Percentiles rank a stretch among this genome's conserved stretches.
These are phyloP conservation scores for Saturnia pavonia DNA, from an alignment of 2,888 invertebrate genomes.

Conservation along the genomic window DNA sequence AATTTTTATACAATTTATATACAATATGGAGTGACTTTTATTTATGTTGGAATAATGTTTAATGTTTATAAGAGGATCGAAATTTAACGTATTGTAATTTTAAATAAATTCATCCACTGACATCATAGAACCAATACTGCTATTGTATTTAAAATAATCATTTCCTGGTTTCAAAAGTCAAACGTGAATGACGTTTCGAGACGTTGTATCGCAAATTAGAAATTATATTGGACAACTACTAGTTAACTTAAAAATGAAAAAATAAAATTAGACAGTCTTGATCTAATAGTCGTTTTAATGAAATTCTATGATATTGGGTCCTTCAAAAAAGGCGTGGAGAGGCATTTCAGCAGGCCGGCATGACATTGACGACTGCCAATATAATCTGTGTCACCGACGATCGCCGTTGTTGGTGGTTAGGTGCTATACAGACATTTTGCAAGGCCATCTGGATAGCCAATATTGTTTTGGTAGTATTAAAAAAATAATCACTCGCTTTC, in stretches of 20 bases:
- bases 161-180: constrained; percentile 7
- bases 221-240: background rate
- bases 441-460: background rate
- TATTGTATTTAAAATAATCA: background rate
- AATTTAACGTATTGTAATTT: background rate
- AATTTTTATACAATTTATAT: constrained; percentile 15
- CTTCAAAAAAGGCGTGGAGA: too few relatives aligned
- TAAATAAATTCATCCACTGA: constrained; percentile 1
- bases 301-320: too few relatives aligned
- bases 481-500: background rate
- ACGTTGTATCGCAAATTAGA: background rate
- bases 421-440: too few relatives aligned
- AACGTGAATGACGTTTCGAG: background rate
- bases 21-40: constrained; percentile 19
- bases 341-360: too few relatives aligned
- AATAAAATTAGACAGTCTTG: too few relatives aligned
- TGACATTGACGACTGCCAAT: too few relatives aligned
- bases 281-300: too few relatives aligned
- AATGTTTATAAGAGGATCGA: background rate
- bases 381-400: too few relatives aligned
- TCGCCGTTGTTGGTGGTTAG: too few relatives aligned
- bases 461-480: background rate
- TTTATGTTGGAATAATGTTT: background rate
- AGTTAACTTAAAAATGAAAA: background rate
- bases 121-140: background rate